These are phyloP conservation scores for Denticeps clupeoides DNA, from an alignment of 2,797 vertebrate species.

Conservation along the genomic window DNA sequence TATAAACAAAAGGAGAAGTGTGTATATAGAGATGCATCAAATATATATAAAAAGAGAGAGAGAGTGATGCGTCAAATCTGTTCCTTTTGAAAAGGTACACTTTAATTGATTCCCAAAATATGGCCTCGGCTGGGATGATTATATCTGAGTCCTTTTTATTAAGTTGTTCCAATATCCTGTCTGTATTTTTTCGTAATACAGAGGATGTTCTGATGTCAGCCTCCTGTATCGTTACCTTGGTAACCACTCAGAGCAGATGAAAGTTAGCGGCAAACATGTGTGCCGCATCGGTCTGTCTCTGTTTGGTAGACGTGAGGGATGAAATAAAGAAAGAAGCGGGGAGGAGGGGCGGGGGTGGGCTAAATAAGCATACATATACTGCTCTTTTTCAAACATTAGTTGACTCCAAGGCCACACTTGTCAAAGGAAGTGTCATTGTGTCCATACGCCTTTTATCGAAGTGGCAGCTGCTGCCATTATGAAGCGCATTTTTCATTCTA, in stretches of 20 bases:
- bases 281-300: conserved; percentile 24
- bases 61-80: too few relatives aligned
- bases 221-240: conserved; percentile 46
- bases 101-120: too few relatives aligned
- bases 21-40: too few relatives aligned
- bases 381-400: conserved; percentile 23
- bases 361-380: conserved; percentile 5
- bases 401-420: conserved; percentile 17
- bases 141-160: conserved; percentile 18
- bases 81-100: too few relatives aligned
- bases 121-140: conserved; percentile 20
- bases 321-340: conserved; percentile 24
- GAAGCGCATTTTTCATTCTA: conserved; percentile 32
- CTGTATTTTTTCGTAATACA: conserved; percentile 26
- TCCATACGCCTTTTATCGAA: conserved; percentile 23
- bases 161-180: conserved; percentile 22
- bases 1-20: too few relatives aligned
- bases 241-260: conserved; percentile 40
- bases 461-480: conserved; percentile 26
- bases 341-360: too few relatives aligned
- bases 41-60: too few relatives aligned
- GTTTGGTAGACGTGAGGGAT: conserved; percentile 25
- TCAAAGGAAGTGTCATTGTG: conserved; percentile 25
- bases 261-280: conserved; percentile 40
- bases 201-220: conserved; percentile 40